Percentiles rank a stretch among this genome's conserved stretches.
Conservation (phyloP, 1,140 invertebrate species). For the Drosophila micromelanica region DNA sequence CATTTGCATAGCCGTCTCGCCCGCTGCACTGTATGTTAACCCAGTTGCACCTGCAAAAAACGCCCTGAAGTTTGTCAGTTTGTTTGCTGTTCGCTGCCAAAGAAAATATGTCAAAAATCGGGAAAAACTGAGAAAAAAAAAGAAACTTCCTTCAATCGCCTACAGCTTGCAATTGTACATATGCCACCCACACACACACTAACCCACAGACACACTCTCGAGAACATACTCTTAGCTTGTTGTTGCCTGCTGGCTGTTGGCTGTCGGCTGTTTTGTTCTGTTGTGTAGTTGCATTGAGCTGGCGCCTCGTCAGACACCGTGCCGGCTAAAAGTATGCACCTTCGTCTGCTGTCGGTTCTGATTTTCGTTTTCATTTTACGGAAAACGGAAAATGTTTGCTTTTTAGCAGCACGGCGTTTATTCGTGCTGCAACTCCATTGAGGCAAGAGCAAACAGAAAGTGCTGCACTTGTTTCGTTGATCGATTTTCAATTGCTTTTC, state of each 20-base stretch:
- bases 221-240: slow-evolving; percentile 44
- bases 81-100: slow-evolving; percentile 61
- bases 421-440: slow-evolving; percentile 1
- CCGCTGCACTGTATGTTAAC: slow-evolving; percentile 54
- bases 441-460: slow-evolving; percentile 31
- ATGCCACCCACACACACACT: slow-evolving; percentile 2
- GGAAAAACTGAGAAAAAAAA: slow-evolving; percentile 43
- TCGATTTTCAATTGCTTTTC: slow-evolving; percentile 16
- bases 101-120: slow-evolving; percentile 83
- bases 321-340: slow-evolving; percentile 62
- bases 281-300: slow-evolving; percentile 43
- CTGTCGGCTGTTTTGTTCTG: neutral
- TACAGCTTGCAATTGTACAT: slow-evolving; percentile 43
- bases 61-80: slow-evolving; percentile 70
- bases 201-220: slow-evolving; percentile 2
- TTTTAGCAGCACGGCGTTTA: slow-evolving; percentile 4
- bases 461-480: slow-evolving; percentile 5
- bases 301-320: slow-evolving; percentile 58
- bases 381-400: slow-evolving; percentile 56
- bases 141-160: slow-evolving; percentile 68
- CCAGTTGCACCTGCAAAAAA: slow-evolving; percentile 75
- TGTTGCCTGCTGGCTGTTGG: slow-evolving; percentile 5
- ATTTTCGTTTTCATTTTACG: slow-evolving; percentile 51
- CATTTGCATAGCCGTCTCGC: slow-evolving; percentile 64
- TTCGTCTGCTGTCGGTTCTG: slow-evolving; percentile 52